Percentiles rank a stretch among this genome's conserved stretches.
phyloP scores from a whole-genome alignment of 2,113 vertebrate genomes.

The Peromyscus polionotus region DNA sequence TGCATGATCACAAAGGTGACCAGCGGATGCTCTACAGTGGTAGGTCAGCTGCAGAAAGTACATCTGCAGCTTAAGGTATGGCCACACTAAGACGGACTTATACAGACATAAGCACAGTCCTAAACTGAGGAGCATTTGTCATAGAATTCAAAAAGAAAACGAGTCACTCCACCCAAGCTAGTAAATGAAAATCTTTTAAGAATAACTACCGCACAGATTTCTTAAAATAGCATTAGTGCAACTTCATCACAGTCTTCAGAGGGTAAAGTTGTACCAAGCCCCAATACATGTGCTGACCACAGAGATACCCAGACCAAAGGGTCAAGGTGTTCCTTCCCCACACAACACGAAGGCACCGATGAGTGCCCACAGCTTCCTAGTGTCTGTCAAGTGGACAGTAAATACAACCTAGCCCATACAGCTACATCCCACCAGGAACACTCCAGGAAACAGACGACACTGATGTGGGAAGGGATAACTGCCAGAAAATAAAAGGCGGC shows the following conservation, averaged over 20 bases:
- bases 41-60: background rate
- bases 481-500: background rate
- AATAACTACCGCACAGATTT: background rate
- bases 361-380: background rate
- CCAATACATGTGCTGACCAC: background rate
- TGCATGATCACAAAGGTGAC: background rate
- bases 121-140: background rate
- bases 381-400: too few species aligned
- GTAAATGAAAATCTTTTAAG: background rate
- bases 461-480: background rate
- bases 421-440: background rate
- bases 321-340: background rate
- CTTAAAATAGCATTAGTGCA: background rate
- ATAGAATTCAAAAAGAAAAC: background rate
- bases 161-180: background rate
- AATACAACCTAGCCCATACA: background rate
- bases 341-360: rapidly evolving
- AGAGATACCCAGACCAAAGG: background rate
- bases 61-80: background rate
- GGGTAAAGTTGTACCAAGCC: background rate
- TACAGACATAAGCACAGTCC: background rate
- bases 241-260: background rate
- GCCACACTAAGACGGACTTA: background rate
- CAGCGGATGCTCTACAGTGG: too few species aligned
- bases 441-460: background rate